Conservation (phyloP, 2,797 vertebrate genomes). For the Sebastes flavidus region DNA sequence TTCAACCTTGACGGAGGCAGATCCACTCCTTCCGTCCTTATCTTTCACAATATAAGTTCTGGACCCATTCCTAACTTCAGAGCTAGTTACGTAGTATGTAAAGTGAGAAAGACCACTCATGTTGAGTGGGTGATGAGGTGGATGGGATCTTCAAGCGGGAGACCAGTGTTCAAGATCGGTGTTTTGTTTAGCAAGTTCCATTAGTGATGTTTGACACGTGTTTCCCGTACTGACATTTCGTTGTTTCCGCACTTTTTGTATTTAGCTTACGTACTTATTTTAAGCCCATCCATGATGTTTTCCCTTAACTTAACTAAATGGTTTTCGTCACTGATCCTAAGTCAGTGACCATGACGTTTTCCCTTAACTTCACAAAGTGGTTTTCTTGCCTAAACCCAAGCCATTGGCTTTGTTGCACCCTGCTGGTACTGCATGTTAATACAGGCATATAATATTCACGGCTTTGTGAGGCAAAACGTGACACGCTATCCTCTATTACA, state of each 20-base stretch:
- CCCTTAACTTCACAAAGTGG: neutral
- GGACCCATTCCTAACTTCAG: too few species aligned
- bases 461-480: too few species aligned
- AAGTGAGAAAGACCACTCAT: too few species aligned
- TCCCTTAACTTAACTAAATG: neutral
- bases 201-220: neutral
- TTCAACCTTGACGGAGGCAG: too few species aligned
- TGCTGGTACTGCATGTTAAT: neutral
- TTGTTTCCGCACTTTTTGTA: accelerated
- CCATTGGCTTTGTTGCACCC: neutral
- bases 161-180: accelerated
- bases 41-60: too few species aligned
- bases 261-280: neutral
- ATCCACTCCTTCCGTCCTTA: too few species aligned
- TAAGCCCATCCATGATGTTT: neutral
- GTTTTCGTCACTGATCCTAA: neutral
- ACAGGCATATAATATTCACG: accelerated
- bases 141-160: too few species aligned
- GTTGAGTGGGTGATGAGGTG: accelerated
- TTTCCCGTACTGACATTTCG: neutral
- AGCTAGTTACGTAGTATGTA: too few species aligned
- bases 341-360: accelerated
- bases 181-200: neutral
- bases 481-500: neutral
- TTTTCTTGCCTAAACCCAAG: neutral